Base-by-base conservation (phyloP, 30 jellyfish, hydroid and myxozoan species). In the Turritopsis dohrnii region DNA sequence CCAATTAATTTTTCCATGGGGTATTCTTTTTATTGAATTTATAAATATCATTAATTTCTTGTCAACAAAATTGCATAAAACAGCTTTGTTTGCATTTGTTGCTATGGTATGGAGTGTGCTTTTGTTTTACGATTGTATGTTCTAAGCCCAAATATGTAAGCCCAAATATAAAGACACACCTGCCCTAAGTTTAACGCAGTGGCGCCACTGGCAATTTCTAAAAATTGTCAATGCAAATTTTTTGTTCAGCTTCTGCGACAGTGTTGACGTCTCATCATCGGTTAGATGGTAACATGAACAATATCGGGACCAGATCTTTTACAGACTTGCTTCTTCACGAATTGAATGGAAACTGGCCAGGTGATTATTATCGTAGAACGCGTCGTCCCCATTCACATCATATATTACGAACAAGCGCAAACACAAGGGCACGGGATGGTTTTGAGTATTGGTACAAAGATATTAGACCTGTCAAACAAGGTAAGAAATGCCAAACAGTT, bases 401-500 rank as follows among this genome's bases (percentile, higher is more conserved):
- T 27, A 29, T 84, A 9, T 24, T 81, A 30, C 74, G 96, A 87
- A 90, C 97, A 1, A 82, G 86, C 21, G 97, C 97, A 8, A 84
- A 90, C 31, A 88, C 80, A 41, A 80, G 97, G 54, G 97, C 97
- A 28, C 83, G 71, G 83, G 95, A 90, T 5, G 93, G 95, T 24
- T 84, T 84, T 66, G 54, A 87, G 65, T 90, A 86, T 80, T 90
- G 97, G 97, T 86, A 66, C 86, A 76, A 85, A 52, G 97, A 90
- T 18, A 79, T 75, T 79, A 90, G 79, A 65, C 89, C 96, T n/a
- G 4, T 69, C 31, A 69, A 69, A 27, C 77, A 41, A 41, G 60
- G 60, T 41, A 41, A 41, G 13, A 41, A 41, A 3, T 41, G 60
- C 13, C 60, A 41, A 41, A 41, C 60, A 41, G 60, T 41, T 5